Evolutionary conservation across 2,888 invertebrate species (phyloP), one percentile per base, ranked within the genome.

Genomic region (Drepana falcataria): DNA sequence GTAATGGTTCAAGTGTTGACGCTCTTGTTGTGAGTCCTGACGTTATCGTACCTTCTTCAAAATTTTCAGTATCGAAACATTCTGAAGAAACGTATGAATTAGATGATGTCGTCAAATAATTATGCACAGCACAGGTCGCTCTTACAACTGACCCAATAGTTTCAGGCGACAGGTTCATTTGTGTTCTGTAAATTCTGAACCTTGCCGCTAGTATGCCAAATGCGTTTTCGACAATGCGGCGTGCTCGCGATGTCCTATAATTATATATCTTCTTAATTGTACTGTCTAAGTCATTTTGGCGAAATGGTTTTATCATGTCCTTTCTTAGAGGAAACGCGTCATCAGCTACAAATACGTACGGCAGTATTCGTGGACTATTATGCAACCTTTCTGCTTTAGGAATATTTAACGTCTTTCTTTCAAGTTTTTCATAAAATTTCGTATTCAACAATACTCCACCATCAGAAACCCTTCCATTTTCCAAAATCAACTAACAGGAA

Each of bases 311-410:
- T 53, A 59, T 52, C 48, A 56, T 53, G 47, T 61, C 55, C 6
- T 44, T 40, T 53, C 54, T 55, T 34, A 59, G 51, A 33, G 58
- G 53, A 53, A 59, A 61, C 34, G 61, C 59, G 48, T 58, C 58
- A 55, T 59, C 61, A 49, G 55, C 54, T n/a, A 61, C 55, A 56
- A 61, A 55, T 48, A 57, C 53, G 53, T 57, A 59, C 9, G 57
- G 55, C 34, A 56, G 34, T 35, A 40, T 53, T 55, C 53, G 47
- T 48, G 49, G 35, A 48, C 53, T 53, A 49, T 48, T 40, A 44
- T 34, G 33, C 2, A 53, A 35, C 7, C 34, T 9, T 47, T 49
- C 55, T 34, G 37, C 47, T 7, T 40, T n/a, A 21, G 52, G 55
- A 41, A 60, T 52, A 48, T 54, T 52, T 49, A 60, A 51, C 44